phyloP scores from a whole-genome alignment of 2,888 invertebrate genomes.

The Trichogramma evanescens region DNA sequence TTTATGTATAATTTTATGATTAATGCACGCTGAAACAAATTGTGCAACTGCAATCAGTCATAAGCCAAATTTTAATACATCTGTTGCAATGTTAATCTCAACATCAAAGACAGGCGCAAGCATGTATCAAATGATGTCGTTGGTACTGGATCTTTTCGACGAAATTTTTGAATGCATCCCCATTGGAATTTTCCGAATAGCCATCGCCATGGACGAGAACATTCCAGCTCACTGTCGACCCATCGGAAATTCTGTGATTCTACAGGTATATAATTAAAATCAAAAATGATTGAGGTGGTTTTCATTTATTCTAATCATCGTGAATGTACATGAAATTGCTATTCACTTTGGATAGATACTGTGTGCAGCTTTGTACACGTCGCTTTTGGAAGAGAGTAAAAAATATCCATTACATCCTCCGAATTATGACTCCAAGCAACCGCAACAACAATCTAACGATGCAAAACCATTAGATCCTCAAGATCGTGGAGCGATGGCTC shows the following conservation, averaged over 20 bases:
- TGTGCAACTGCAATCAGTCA: too few species aligned
- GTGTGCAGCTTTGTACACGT: not conserved
- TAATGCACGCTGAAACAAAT: too few species aligned
- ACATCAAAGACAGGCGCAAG: slow-evolving; percentile 60
- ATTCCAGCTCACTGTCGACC: slow-evolving; percentile 66
- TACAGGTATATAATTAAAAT: slow-evolving; percentile 53
- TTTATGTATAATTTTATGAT: too few species aligned
- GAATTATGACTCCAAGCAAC: not conserved
- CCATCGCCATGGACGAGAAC: slow-evolving; percentile 59
- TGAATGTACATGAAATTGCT: too few species aligned
- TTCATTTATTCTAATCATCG: too few species aligned
- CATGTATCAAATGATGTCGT: slow-evolving; percentile 74
- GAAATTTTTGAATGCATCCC: slow-evolving; percentile 66
- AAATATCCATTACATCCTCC: not conserved
- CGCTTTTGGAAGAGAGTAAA: not conserved
- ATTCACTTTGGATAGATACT: not conserved
- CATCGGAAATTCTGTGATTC: slow-evolving; percentile 61
- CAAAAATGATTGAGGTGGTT: too few species aligned
- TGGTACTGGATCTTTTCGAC: slow-evolving; percentile 63
- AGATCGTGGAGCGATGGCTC: slow-evolving; percentile 45
- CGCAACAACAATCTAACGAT: not conserved
- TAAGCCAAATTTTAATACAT: too few species aligned
- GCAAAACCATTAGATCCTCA: slow-evolving; percentile 27
- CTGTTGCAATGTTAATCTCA: too few species aligned
- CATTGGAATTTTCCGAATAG: slow-evolving; percentile 50